phyloP scores from a whole-genome alignment of 2,113 vertebrate species.

The Epinephelus fuscoguttatus region DNA sequence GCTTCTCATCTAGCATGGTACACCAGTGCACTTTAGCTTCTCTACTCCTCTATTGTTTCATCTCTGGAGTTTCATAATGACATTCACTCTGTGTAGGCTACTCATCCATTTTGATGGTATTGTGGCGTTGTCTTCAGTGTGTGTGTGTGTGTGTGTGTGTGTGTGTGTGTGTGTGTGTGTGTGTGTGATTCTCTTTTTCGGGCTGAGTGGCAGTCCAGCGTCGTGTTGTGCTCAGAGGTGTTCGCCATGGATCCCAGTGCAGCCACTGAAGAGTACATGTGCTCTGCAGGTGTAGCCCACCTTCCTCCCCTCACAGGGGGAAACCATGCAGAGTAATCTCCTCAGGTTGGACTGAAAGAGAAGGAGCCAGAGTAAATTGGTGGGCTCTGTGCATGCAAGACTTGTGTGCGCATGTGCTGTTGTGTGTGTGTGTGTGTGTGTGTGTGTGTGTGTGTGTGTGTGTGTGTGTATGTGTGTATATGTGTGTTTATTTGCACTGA shows the following conservation, averaged over 20 bases:
- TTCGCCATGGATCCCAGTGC: slow-evolving; percentile 39
- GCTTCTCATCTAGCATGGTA: slow-evolving; percentile 67
- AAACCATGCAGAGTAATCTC: slow-evolving; percentile 55
- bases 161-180: background rate
- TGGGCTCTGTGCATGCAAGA: slow-evolving; percentile 28
- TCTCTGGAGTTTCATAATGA: slow-evolving; percentile 66
- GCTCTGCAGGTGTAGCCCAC: slow-evolving; percentile 66
- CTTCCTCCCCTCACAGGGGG: slow-evolving; percentile 32
- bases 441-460: slow-evolving; percentile 51
- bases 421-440: slow-evolving; percentile 52
- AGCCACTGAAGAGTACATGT: slow-evolving; percentile 37
- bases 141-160: background rate
- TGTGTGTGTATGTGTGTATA: slow-evolving; percentile 55
- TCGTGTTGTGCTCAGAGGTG: slow-evolving; percentile 24
- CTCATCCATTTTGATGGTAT: slow-evolving; percentile 54
- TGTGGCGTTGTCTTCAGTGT: slow-evolving; percentile 33
- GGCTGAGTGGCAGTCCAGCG: slow-evolving; percentile 39
- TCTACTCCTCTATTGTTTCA: slow-evolving; percentile 52
- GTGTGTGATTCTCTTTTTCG: background rate
- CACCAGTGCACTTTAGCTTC: slow-evolving; percentile 66
- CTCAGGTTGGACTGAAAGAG: slow-evolving; percentile 23
- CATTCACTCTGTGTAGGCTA: slow-evolving; percentile 53
- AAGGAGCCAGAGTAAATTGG: slow-evolving; percentile 43
- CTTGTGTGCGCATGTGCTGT: slow-evolving; percentile 27
- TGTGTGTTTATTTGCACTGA: slow-evolving; percentile 64